These are phyloP conservation scores for Caenorhabditis sp. DNA, from an alignment of 2,888 invertebrate genomes.

Conservation along the genomic window DNA sequence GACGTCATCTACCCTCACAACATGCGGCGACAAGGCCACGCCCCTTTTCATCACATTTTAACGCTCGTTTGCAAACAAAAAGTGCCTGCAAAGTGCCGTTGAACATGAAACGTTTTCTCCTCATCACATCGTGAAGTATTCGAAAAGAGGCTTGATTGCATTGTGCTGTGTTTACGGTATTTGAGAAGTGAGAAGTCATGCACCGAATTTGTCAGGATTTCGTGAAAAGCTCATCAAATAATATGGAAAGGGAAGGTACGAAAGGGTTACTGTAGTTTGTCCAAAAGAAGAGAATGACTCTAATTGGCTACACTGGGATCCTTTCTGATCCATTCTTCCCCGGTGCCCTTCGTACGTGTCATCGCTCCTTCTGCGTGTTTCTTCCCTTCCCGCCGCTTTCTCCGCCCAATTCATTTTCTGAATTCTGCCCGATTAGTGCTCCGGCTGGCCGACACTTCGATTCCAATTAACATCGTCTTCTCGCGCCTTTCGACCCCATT, in stretches of 20 bases:
- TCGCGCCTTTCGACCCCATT: conserved; percentile 24
- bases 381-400: not conserved
- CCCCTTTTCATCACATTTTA: conserved; percentile 30
- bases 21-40: conserved; percentile 12
- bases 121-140: not conserved
- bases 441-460: conserved; percentile 6
- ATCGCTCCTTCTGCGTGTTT: not conserved
- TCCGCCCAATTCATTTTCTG: conserved; percentile 27
- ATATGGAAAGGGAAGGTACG: not conserved
- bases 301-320: not conserved
- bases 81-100: not conserved
- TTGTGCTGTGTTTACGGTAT: not conserved
- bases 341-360: not conserved
- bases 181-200: not conserved
- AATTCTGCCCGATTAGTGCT: conserved; percentile 21
- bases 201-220: not conserved
- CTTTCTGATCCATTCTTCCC: not conserved
- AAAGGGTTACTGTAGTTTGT: not conserved
- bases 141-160: not conserved
- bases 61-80: conserved; percentile 7
- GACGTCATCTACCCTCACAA: conserved; percentile 45
- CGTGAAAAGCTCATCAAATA: not conserved
- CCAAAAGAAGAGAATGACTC: no score
- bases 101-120: not conserved
- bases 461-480: conserved; percentile 33